Conservation (phyloP, 2,797 vertebrate genomes). For the Cossypha caffra region DNA sequence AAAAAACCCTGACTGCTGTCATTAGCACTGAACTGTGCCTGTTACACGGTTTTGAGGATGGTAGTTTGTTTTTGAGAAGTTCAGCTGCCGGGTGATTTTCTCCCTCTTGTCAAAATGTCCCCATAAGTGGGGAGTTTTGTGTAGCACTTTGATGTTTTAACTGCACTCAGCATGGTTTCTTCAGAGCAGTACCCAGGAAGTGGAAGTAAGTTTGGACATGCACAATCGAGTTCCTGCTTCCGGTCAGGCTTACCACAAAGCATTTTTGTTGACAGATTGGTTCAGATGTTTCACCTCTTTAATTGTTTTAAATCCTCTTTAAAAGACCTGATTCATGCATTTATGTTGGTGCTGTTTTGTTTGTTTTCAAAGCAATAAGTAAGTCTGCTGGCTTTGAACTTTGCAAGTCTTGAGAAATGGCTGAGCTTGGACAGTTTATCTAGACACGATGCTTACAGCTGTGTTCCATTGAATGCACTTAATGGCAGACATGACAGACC, state of each 20-base stretch:
- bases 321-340: not conserved
- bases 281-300: not conserved
- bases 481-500: not conserved
- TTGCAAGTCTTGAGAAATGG: not conserved
- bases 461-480: not conserved
- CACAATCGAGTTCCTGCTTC: not conserved
- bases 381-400: slow-evolving; percentile 1
- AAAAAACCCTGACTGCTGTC: not conserved
- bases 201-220: accelerated
- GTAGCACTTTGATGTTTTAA: not conserved
- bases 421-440: not conserved
- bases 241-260: not conserved
- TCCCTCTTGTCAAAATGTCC: not conserved
- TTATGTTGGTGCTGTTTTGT: not conserved
- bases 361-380: not conserved
- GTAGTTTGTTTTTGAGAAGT: not conserved
- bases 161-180: not conserved
- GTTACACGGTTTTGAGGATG: not conserved
- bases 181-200: not conserved
- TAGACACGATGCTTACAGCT: not conserved
- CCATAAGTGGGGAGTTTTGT: not conserved
- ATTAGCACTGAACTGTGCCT: not conserved
- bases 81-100: not conserved
- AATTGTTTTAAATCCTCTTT: not conserved
- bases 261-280: not conserved